A percentile compares a stretch with the other conserved stretches of the same genome.
Conservation (phyloP, 2,888 invertebrate species). For the Erynnis tages region DNA sequence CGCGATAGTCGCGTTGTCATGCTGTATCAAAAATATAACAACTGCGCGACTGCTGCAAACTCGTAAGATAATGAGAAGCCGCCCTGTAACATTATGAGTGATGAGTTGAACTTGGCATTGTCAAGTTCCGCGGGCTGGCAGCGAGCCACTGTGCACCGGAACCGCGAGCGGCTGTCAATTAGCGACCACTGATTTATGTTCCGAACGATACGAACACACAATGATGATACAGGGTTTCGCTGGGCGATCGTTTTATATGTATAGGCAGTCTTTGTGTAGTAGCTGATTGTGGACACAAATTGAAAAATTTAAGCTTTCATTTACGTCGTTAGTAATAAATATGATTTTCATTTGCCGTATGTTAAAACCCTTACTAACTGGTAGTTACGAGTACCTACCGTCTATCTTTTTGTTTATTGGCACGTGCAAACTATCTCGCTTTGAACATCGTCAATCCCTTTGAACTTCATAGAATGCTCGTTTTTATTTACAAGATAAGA, state of each 20-base stretch:
- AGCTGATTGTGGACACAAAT: too few species aligned
- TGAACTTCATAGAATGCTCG: constrained; percentile 15
- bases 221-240: neutral
- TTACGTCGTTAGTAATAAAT: too few species aligned
- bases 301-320: too few species aligned
- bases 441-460: constrained; percentile 23
- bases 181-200: constrained; percentile 16
- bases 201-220: constrained; percentile 1
- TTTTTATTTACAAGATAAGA: neutral
- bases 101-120: constrained; percentile 30
- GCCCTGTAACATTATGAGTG: constrained; percentile 22
- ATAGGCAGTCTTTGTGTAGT: too few species aligned
- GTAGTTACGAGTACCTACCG: neutral
- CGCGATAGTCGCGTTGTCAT: too few species aligned
- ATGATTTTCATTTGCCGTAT: neutral
- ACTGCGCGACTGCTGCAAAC: too few species aligned
- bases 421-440: constrained; percentile 10
- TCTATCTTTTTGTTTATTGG: constrained; percentile 14
- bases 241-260: too few species aligned
- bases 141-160: constrained; percentile 3
- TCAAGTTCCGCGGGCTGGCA: constrained; percentile 18
- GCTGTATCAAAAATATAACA: too few species aligned
- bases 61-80: too few species aligned
- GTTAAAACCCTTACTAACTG: neutral
- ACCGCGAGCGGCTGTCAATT: constrained; percentile 15